Base-by-base conservation (phyloP, 1,140 invertebrate genomes). In the Steinernema feltiae region DNA sequence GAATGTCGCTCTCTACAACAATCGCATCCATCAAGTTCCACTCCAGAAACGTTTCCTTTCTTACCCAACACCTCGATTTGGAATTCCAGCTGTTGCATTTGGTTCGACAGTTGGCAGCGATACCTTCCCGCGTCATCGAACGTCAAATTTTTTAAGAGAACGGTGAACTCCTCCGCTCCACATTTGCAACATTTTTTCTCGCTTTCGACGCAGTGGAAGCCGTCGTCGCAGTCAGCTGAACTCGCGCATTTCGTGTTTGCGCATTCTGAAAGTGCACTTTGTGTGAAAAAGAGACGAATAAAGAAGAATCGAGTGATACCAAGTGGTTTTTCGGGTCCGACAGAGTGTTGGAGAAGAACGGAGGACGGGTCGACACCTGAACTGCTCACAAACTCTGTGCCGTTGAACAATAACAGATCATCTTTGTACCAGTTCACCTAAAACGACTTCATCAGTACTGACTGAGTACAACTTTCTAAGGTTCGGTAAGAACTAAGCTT, bases 91-190 rank as follows among this genome's bases (percentile, higher is more conserved):
- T 77, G 30, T 73, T 80, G 75, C 3, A 74, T 73, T 30, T 74
- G 70, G 27, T 80, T 79, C 30, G 35, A 74, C 53, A 80, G 30
- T 70, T 80, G 77, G 72, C 79, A 80, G 0, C 78, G 73, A 31
- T 80, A 80, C 71, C 78, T 53, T 31, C 77, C 79, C n/a, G 79
- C 72, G 32, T 80, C 79, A 30, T 78, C 75, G 75, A 80, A 80
- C 24, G 79, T 79, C 1, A 80, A 48, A 48, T 80, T 80, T 17
- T 48, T 81, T 2, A 80, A 48, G 21, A 80, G 70, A 17, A 80
- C 32, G 0, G 79, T 79, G 70, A 76, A 80, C 21, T 80, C 78
- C 41, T 80, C 79, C 48, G 46, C 70, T 29, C 48, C 31, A 35
- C 79, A 80, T 21, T 73, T 32, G 69, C 79, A 80, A 46, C 79